phyloP scores from a whole-genome alignment of 2,113 vertebrate genomes.

The Ranitomeya variabilis region DNA sequence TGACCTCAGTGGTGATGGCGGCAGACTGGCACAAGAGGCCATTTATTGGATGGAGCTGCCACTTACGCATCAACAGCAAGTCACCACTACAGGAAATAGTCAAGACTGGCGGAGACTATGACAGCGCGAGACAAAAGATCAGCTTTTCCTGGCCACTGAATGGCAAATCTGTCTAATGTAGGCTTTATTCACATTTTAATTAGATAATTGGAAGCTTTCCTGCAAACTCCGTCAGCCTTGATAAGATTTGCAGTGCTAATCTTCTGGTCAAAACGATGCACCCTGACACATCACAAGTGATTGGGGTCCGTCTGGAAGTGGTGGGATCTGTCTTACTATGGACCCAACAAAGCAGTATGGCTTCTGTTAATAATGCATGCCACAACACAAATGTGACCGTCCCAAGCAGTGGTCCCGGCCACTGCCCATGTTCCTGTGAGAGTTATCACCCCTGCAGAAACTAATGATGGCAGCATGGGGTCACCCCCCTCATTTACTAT shows the following conservation, averaged over 20 bases:
- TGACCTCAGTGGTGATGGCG: too few species aligned
- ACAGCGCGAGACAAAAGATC: too few species aligned
- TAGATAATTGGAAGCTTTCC: too few species aligned
- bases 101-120: too few species aligned
- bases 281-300: not conserved
- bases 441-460: not conserved
- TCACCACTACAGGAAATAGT: too few species aligned
- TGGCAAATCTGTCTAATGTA: not conserved
- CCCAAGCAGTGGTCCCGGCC: not conserved
- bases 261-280: not conserved
- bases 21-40: too few species aligned
- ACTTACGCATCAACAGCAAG: too few species aligned
- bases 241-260: not conserved
- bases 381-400: not conserved
- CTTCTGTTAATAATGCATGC: not conserved
- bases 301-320: not conserved
- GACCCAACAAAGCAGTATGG: too few species aligned
- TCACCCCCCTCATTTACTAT: not conserved
- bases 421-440: not conserved
- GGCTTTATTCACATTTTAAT: not conserved
- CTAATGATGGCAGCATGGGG: not conserved
- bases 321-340: too few species aligned
- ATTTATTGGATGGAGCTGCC: too few species aligned
- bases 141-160: not conserved
- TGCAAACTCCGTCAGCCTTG: not conserved